Base-by-base conservation (phyloP, 2,888 invertebrate species). In the Drosophila flavopinicola region DNA sequence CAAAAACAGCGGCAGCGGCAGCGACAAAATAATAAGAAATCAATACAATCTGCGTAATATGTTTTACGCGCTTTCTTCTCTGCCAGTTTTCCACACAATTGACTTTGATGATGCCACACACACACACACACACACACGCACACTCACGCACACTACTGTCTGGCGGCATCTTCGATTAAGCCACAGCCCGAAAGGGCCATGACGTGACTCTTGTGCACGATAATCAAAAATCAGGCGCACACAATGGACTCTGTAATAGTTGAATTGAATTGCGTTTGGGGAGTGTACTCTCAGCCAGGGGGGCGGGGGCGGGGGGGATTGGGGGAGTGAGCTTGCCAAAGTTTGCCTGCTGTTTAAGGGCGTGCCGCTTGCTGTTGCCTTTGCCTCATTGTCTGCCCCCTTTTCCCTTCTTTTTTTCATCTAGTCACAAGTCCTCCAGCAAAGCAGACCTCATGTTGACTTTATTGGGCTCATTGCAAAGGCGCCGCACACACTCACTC, bases 71-170 rank as follows among this genome's bases (percentile, higher is more conserved):
- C 61, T 64, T 73, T 68, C 56, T 61, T 49, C 61, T 83, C 20
- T 74, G 72, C 78, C 79, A 80, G 85, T 89, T 89, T 89, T 89
- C 89, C 89, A 79, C 85, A 85, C 89, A 89, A 89, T 89, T 89
- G 87, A 89, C 83, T 89, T 89, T 89, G 87, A 89, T 85, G 88
- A 86, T 75, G 85, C 70, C 69, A 30, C 45, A 29, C 47, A 45
- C 25, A 52, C 53, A 57, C 57, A 47, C 56, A 41, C 56, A 39
- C 35, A 27, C 42, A 35, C 33, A 10, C 53, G 35, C 13, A 30
- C 32, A 6, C 17, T 23, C 38, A 15, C 49, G 32, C 11, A n/a
- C 33, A 44, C 39, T 38, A 3, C 32, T 44, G 35, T 35, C 47
- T 53, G 48, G 53, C 33, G 74, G 68, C 75, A 65, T 74, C 69